A percentile compares a stretch with the other conserved stretches of the same genome.
Conservation (phyloP, 2,888 invertebrate species). For the Mycalesis mineus region DNA sequence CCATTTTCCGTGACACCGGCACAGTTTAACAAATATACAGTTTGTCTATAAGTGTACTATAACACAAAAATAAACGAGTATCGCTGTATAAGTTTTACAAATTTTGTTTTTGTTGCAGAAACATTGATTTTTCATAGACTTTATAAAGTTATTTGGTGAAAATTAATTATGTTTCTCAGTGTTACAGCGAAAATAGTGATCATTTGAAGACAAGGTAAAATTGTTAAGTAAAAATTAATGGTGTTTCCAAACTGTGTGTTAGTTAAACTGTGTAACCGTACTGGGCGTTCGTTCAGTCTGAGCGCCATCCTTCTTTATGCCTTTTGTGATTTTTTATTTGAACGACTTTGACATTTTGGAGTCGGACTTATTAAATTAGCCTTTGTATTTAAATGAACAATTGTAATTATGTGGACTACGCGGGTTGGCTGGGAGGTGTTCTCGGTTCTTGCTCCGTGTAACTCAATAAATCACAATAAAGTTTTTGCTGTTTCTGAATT, state of each 20-base stretch:
- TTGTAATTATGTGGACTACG: slow-evolving; percentile 58
- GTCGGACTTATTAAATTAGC: slow-evolving; percentile 77
- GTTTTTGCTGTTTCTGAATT: slow-evolving; percentile 1
- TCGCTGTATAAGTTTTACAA: too few relatives aligned
- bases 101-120: too few relatives aligned
- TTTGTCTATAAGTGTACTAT: neutral
- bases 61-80: neutral
- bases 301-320: slow-evolving; percentile 67
- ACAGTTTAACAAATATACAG: neutral
- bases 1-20: slow-evolving; percentile 67
- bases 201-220: neutral
- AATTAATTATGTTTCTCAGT: too few relatives aligned
- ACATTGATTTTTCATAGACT: too few relatives aligned
- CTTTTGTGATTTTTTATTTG: slow-evolving; percentile 61
- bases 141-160: too few relatives aligned
- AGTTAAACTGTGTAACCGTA: slow-evolving; percentile 56
- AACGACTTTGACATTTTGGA: slow-evolving; percentile 71
- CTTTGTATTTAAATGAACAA: slow-evolving; percentile 77
- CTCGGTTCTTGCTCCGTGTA: slow-evolving; percentile 9
- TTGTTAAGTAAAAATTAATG: neutral
- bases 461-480: slow-evolving; percentile 3
- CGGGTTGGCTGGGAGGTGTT: slow-evolving; percentile 23
- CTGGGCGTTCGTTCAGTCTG: slow-evolving; percentile 57
- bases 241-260: neutral
- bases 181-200: too few relatives aligned